A percentile compares a stretch with the other conserved stretches of the same genome.
Conservation (phyloP, 2,888 invertebrate genomes). For the Cyclophora albipunctata region DNA sequence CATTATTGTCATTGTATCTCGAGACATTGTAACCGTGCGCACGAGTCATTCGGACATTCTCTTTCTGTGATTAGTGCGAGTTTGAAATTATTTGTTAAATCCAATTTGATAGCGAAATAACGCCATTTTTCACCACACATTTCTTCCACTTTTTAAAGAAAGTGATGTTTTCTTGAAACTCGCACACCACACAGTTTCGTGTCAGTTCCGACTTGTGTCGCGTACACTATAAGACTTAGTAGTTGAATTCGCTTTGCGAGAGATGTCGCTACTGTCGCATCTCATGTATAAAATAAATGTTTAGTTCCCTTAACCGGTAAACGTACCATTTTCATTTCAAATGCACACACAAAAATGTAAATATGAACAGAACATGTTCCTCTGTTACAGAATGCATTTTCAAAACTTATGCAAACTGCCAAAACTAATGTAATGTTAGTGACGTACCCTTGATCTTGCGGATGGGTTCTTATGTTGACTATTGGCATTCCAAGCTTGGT, state of each 20-base stretch:
- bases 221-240: conserved; percentile 42
- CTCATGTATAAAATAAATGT: conserved; percentile 37
- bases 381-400: conserved; percentile 64
- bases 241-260: conserved; percentile 40
- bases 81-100: too few relatives aligned
- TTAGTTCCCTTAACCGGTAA: conserved; percentile 43
- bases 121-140: too few relatives aligned
- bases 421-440: conserved; percentile 70
- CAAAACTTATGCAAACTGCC: conserved; percentile 70
- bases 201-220: too few relatives aligned
- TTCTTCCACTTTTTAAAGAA: too few relatives aligned
- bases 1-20: conserved; percentile 45
- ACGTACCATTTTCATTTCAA: conserved; percentile 17
- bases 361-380: conserved; percentile 65
- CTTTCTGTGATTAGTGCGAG: too few relatives aligned
- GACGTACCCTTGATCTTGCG: conserved; percentile 30
- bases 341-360: conserved; percentile 36
- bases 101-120: too few relatives aligned
- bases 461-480: conserved; percentile 8
- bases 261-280: conserved; percentile 14
- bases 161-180: too few relatives aligned
- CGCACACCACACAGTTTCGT: too few relatives aligned
- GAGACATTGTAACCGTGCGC: conserved; percentile 24
- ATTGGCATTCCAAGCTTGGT: conserved; percentile 3
- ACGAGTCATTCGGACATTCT: neutral